Conservation (phyloP, 37 sponge, comb jelly and placozoan genomes). For the Beroe forskalii region DNA sequence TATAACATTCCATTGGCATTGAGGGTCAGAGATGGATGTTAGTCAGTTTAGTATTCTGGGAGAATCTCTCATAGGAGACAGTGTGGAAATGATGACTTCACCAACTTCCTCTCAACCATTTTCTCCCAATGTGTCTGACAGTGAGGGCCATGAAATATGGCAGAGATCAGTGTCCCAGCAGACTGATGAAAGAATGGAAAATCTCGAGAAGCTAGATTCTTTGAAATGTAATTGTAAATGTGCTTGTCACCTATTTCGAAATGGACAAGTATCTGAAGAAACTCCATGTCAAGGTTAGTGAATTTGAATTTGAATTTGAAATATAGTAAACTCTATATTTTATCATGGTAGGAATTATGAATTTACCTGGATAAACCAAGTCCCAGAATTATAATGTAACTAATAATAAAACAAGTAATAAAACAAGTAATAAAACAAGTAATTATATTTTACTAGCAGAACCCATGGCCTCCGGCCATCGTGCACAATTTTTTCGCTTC, state of each 20-base stretch:
- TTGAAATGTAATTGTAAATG: constrained; percentile 5
- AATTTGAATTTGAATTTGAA: background rate
- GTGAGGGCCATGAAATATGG: background rate
- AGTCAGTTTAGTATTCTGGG: constrained; percentile 48
- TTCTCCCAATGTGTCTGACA: background rate
- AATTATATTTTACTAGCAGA: no score
- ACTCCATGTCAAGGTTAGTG: constrained; percentile 41
- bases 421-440: no score
- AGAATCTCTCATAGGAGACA: background rate
- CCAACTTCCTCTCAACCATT: constrained; percentile 19
- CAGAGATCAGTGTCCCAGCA: constrained; percentile 26
- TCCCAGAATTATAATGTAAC: no score
- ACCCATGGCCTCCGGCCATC: no score
- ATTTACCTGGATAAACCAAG: no score
- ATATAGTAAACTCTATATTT: background rate
- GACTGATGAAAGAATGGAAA: background rate
- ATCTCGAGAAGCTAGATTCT: background rate
- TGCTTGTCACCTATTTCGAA: constrained; percentile 26
- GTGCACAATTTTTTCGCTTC: no score
- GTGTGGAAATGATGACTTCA: background rate
- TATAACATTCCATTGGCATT: no score
- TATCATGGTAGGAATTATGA: no score
- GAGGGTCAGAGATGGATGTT: no score
- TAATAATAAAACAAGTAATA: no score
- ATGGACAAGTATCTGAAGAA: constrained; percentile 51